Percentiles rank a stretch among this genome's conserved stretches.
These are phyloP conservation scores for Corydoras maculifer DNA, from an alignment of 2,113 vertebrate genomes.

Conservation along the genomic window DNA sequence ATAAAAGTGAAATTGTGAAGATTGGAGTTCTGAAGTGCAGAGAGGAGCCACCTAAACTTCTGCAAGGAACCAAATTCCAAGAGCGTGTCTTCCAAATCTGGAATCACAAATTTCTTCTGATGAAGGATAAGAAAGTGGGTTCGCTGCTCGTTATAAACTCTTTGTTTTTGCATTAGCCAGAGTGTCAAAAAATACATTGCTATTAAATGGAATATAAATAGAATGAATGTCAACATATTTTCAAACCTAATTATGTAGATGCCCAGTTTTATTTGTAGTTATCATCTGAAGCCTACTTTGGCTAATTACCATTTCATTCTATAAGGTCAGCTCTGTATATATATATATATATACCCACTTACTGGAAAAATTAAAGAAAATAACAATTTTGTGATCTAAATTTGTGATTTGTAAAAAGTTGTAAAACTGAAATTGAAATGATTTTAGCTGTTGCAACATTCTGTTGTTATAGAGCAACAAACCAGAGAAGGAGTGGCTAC, in stretches of 20 bases:
- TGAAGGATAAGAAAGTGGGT: constrained; percentile 90
- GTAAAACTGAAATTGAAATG: too few relatives aligned
- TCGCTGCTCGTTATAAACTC: background rate
- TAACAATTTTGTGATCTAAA: too few relatives aligned
- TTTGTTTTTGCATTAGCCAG: background rate
- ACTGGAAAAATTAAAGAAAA: too few relatives aligned
- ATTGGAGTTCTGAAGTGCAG: constrained; percentile 83
- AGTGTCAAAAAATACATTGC: too few relatives aligned
- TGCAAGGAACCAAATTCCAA: constrained; percentile 85
- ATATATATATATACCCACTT: too few relatives aligned
- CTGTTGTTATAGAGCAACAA: constrained; percentile 72
- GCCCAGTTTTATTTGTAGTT: too few relatives aligned
- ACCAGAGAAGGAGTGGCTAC: constrained; percentile 85
- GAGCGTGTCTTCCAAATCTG: constrained; percentile 87
- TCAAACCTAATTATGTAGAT: background rate
- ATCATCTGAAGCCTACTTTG: too few relatives aligned
- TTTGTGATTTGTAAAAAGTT: too few relatives aligned
- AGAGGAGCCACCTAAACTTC: constrained; percentile 83
- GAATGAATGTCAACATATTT: background rate
- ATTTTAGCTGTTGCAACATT: too few relatives aligned
- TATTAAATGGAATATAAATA: too few relatives aligned
- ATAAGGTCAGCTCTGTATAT: too few relatives aligned
- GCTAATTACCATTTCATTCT: too few relatives aligned
- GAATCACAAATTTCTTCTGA: constrained; percentile 77
- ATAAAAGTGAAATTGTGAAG: constrained; percentile 78